Conservation (phyloP, 2,797 vertebrate species). For the Yasuhikotakia modesta region DNA sequence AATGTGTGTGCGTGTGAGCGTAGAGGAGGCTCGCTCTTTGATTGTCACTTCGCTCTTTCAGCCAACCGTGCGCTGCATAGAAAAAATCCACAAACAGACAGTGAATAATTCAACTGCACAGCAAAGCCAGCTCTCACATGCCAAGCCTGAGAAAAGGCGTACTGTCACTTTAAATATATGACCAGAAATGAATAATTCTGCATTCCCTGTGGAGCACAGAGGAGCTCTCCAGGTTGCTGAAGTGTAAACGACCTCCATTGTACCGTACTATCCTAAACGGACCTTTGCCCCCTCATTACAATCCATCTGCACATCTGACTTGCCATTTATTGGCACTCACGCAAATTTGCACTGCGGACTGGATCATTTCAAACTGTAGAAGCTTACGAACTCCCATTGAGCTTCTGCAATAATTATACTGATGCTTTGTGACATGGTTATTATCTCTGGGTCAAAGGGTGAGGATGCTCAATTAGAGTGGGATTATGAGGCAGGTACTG, state of each 20-base stretch:
- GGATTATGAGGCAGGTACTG: slow-evolving; percentile 41
- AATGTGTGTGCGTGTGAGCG: background rate
- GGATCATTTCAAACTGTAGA: background rate
- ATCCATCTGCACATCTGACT: slow-evolving; percentile 11
- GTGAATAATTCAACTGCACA: slow-evolving; percentile 49
- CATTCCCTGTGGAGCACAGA: slow-evolving; percentile 10
- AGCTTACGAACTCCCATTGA: slow-evolving; percentile 1
- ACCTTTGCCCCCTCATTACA: slow-evolving; percentile 27
- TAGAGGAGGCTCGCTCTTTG: slow-evolving; percentile 13
- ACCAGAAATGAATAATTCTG: slow-evolving; percentile 49
- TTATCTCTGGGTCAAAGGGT: slow-evolving; percentile 13
- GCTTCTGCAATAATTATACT: background rate
- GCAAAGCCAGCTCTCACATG: slow-evolving; percentile 11
- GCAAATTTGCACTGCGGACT: background rate
- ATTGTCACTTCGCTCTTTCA: slow-evolving; percentile 38
- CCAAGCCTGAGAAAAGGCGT: slow-evolving; percentile 23
- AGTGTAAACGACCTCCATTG: slow-evolving; percentile 42
- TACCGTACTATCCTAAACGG: slow-evolving; percentile 14
- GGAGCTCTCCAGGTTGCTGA: slow-evolving; percentile 17
- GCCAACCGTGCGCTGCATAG: slow-evolving; percentile 8
- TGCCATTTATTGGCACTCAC: background rate
- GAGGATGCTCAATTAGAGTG: background rate
- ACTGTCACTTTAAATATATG: slow-evolving; percentile 48
- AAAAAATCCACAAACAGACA: slow-evolving; percentile 19
- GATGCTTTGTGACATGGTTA: slow-evolving; percentile 8